Evolutionary conservation across 2,113 vertebrate genomes (phyloP).

Genomic region (Sclerurus mexicanus): DNA sequence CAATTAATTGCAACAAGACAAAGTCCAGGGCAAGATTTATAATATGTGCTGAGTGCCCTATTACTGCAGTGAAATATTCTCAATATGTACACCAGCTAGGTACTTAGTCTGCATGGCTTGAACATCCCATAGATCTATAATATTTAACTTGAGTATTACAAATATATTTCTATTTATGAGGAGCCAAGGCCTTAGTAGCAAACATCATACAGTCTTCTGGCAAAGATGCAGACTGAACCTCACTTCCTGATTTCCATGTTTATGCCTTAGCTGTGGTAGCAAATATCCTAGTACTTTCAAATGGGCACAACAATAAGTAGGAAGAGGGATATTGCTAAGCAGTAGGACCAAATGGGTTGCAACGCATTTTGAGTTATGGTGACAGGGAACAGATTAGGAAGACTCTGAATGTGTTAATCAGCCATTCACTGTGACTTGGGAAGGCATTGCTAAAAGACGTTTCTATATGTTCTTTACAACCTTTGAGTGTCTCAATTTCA

Average conservation of each 20-base stretch:
- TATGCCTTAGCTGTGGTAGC: not conserved
- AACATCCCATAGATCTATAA: not conserved
- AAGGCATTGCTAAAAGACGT: not conserved
- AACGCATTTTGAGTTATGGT: not conserved
- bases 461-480: not conserved
- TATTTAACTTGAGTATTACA: not conserved
- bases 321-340: not conserved
- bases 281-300: not conserved
- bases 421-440: not conserved
- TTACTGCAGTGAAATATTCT: not conserved
- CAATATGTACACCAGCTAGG: not conserved
- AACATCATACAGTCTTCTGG: not conserved
- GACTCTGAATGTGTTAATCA: not conserved
- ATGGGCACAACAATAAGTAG: not conserved
- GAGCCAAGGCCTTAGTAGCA: not conserved
- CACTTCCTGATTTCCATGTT: not conserved
- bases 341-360: not conserved
- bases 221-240: not conserved
- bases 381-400: not conserved
- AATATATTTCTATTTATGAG: not conserved
- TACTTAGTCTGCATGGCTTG: not conserved
- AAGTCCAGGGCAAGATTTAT: not conserved
- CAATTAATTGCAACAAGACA: not conserved
- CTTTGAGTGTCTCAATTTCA: not conserved
- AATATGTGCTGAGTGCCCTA: not conserved